These are phyloP conservation scores for Uria aalge DNA, from an alignment of 2,113 vertebrate species.

Conservation along the genomic window DNA sequence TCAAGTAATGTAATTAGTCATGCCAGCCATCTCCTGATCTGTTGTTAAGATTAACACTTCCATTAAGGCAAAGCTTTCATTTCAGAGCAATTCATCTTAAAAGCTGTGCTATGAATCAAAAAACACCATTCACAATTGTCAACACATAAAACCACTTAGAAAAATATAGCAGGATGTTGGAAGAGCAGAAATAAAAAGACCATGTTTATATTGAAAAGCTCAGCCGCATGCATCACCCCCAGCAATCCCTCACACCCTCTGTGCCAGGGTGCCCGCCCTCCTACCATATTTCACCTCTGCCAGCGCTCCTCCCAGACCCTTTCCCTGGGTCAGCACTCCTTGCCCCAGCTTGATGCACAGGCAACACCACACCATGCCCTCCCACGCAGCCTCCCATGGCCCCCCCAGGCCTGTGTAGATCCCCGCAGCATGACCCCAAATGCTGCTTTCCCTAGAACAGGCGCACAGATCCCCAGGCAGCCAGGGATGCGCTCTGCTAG, in stretches of 20 bases:
- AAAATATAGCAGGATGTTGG: not conserved
- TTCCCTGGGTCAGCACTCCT: not conserved
- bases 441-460: not conserved
- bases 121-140: not conserved
- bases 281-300: not conserved
- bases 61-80: not conserved
- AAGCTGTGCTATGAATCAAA: not conserved
- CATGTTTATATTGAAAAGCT: fast-evolving
- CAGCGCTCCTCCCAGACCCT: not conserved
- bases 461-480: fast-evolving
- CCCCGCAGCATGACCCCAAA: not conserved
- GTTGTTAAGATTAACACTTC: not conserved
- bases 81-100: not conserved
- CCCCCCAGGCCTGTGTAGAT: not conserved
- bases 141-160: not conserved
- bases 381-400: fast-evolving
- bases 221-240: not conserved
- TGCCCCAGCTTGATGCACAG: not conserved
- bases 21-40: not conserved
- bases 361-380: not conserved
- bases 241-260: not conserved
- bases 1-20: not conserved
- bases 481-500: fast-evolving
- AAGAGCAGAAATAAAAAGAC: not conserved
- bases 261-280: not conserved